Conservation (phyloP, 2,797 vertebrate genomes). For the Sciurus vulgaris region DNA sequence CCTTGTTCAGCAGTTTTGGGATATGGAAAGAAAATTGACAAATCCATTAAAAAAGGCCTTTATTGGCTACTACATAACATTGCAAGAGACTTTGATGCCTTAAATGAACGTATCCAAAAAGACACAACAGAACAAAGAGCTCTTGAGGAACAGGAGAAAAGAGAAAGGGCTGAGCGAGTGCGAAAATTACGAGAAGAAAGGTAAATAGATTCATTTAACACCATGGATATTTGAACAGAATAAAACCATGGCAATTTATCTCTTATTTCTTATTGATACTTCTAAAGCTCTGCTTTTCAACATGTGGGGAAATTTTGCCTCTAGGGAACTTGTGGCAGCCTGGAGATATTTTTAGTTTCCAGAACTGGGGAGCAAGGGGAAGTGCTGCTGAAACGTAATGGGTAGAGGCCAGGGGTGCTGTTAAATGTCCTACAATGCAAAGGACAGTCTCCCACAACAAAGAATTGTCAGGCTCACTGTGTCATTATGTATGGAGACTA, state of each 20-base stretch:
- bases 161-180: conserved; percentile 94
- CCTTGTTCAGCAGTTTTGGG: conserved; percentile 96
- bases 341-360: not conserved
- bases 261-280: not conserved
- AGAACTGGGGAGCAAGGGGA: fast-evolving
- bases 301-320: not conserved
- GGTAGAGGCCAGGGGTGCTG: not conserved
- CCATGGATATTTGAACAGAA: not conserved
- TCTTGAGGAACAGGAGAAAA: conserved; percentile 94
- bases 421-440: not conserved
- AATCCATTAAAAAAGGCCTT: conserved; percentile 96
- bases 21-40: conserved; percentile 95
- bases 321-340: not conserved
- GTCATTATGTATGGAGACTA: not conserved
- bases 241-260: not conserved
- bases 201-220: conserved; percentile 81
- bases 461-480: not conserved
- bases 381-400: not conserved
- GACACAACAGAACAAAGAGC: conserved; percentile 94
- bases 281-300: not conserved
- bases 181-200: conserved; percentile 93
- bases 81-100: conserved; percentile 95
- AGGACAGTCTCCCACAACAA: not conserved
- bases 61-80: conserved; percentile 95
- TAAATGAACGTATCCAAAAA: conserved; percentile 95